Conservation (phyloP, 2,797 vertebrate species). For the Podargus strigoides region DNA sequence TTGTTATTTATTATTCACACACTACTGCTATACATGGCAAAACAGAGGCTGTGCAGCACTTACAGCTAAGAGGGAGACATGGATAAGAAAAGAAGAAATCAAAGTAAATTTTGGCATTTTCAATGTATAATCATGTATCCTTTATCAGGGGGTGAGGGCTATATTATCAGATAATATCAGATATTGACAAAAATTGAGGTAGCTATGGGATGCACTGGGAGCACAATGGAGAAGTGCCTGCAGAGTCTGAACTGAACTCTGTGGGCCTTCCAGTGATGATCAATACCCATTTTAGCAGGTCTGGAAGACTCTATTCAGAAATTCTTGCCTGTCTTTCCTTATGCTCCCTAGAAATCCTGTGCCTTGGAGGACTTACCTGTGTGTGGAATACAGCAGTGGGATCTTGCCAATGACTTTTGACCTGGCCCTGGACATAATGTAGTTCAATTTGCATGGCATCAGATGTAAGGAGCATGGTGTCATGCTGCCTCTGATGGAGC, state of each 20-base stretch:
- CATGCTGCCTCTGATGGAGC: not conserved
- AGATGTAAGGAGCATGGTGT: not conserved
- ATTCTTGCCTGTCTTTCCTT: not conserved
- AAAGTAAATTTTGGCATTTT: not conserved
- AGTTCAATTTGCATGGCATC: not conserved
- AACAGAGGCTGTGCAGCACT: not conserved
- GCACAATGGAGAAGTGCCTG: not conserved
- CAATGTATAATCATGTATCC: not conserved
- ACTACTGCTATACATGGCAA: not conserved
- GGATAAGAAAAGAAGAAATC: not conserved
- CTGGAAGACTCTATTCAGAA: not conserved
- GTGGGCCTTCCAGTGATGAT: not conserved
- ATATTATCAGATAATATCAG: no score
- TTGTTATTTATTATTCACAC: conserved; percentile 48
- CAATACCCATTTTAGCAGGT: not conserved
- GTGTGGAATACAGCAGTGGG: not conserved
- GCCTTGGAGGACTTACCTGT: not conserved
- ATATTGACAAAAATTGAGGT: not conserved
- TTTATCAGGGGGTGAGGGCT: not conserved
- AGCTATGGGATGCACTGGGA: not conserved
- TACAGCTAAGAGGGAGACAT: not conserved
- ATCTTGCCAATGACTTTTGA: not conserved
- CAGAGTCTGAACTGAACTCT: not conserved
- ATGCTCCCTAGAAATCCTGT: not conserved
- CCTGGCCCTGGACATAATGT: not conserved